phyloP scores from a whole-genome alignment of 2,888 invertebrate genomes.

The Ethmia dodecea region DNA sequence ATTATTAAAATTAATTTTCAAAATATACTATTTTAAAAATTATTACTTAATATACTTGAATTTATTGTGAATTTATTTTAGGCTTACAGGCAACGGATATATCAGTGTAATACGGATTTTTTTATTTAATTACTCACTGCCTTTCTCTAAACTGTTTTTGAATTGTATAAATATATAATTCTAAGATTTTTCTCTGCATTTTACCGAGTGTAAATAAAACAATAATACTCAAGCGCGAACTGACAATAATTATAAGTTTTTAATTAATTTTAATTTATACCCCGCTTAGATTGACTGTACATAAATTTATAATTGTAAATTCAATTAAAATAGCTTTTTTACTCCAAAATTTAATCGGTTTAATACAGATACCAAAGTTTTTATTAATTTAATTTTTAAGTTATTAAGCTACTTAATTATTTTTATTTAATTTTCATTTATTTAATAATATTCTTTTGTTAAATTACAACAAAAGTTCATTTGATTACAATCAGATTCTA shows the following conservation, averaged over 20 bases:
- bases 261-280: conserved; percentile 57
- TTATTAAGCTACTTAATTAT: conserved; percentile 62
- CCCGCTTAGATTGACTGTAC: conserved; percentile 53
- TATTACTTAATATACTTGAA: no score
- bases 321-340: conserved; percentile 61
- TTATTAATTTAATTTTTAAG: conserved; percentile 69
- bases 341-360: conserved; percentile 72
- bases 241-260: conserved; percentile 72
- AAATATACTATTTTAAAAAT: no score
- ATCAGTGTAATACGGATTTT: no score
- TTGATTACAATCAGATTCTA: conserved; percentile 11
- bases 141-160: conserved; percentile 1
- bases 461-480: background rate
- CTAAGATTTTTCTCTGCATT: conserved; percentile 38
- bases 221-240: conserved; percentile 72
- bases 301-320: conserved; percentile 54
- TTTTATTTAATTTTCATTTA: conserved; percentile 35
- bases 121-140: conserved; percentile 4
- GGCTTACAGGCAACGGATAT: no score
- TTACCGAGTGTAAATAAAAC: conserved; percentile 45
- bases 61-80: no score
- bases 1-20: conserved; percentile 17
- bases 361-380: conserved; percentile 77
- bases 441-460: background rate
- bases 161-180: conserved; percentile 19